These are phyloP conservation scores for Nymphalis urticae DNA, from an alignment of 2,888 invertebrate genomes.

Conservation along the genomic window DNA sequence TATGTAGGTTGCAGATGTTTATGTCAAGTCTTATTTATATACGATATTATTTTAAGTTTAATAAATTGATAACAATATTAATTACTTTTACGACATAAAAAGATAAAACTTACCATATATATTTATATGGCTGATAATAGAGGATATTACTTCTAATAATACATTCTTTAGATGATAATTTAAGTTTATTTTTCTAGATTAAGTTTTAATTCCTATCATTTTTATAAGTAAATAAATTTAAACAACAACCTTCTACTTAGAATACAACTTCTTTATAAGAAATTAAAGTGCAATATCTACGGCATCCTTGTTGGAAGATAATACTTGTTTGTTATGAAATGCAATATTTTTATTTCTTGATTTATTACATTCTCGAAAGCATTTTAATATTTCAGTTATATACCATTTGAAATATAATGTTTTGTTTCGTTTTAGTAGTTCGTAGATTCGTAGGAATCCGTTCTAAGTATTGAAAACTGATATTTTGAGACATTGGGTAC, in stretches of 20 bases:
- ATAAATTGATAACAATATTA: conserved; percentile 29
- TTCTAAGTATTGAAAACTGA: too few relatives aligned
- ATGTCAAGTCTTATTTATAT: conserved; percentile 32
- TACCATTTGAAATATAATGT: too few relatives aligned
- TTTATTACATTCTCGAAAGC: too few relatives aligned
- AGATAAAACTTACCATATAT: conserved; percentile 6
- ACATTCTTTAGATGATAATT: too few relatives aligned
- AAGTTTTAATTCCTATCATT: neutral
- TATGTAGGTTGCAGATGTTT: conserved; percentile 52
- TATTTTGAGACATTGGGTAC: neutral
- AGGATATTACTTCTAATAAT: neutral
- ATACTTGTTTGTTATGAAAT: too few relatives aligned
- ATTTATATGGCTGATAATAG: neutral
- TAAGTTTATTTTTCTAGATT: neutral
- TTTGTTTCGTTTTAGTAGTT: too few relatives aligned
- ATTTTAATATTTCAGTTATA: too few relatives aligned
- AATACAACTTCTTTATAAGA: neutral
- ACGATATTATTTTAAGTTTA: conserved; percentile 25
- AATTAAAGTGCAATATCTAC: neutral
- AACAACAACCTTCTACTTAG: neutral
- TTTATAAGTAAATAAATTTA: neutral
- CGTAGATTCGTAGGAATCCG: too few relatives aligned
- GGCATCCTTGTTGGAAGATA: neutral
- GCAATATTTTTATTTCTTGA: too few relatives aligned
- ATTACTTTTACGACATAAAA: conserved; percentile 17